Evolutionary conservation across 2,113 vertebrate species (phyloP).

Genomic region (Callochromis pleurospilus): DNA sequence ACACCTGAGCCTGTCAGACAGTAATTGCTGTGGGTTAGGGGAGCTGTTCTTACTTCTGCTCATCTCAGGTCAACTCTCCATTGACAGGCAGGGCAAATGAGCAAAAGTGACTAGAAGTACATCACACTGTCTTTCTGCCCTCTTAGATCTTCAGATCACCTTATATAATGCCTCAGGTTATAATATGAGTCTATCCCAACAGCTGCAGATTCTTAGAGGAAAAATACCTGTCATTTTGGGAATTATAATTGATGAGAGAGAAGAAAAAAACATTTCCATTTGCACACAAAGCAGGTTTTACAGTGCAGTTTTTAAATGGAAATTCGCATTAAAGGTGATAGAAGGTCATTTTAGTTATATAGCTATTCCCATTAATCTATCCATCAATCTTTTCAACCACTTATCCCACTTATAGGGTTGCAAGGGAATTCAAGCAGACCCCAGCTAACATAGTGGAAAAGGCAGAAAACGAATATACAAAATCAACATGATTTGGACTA

Average conservation of each 20-base stretch:
- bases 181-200: not conserved
- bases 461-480: not conserved
- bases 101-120: not conserved
- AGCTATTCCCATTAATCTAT: not conserved
- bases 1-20: conserved; percentile 45
- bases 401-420: not conserved
- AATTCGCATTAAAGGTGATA: not conserved
- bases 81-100: conserved; percentile 37
- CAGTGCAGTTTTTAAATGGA: not conserved
- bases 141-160: not conserved
- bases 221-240: not conserved
- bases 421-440: not conserved
- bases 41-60: conserved; percentile 26
- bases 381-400: not conserved
- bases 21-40: conserved; percentile 53
- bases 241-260: not conserved
- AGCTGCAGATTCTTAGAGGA: not conserved
- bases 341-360: not conserved
- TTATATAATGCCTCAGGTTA: not conserved
- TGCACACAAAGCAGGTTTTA: not conserved
- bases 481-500: not conserved
- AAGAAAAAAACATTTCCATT: not conserved
- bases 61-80: conserved; percentile 39
- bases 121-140: not conserved
- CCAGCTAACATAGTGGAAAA: not conserved